Base-by-base conservation (phyloP, 2,797 vertebrate species). In the Mormyrus proboscirostris region DNA sequence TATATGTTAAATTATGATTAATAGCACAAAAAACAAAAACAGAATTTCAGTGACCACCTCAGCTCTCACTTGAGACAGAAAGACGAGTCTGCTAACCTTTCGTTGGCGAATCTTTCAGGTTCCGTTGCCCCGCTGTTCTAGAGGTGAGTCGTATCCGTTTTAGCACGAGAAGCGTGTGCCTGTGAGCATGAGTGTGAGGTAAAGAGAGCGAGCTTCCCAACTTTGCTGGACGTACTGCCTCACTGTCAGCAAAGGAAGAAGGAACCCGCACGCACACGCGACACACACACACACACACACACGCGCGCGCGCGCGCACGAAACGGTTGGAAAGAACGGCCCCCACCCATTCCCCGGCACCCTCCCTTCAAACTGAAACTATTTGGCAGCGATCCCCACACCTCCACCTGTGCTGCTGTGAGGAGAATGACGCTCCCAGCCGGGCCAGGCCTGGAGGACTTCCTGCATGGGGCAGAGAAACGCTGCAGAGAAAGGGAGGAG, bases 331-430 rank as follows among this genome's bases (percentile, higher is more conserved):
- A 47, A 88, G 86, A 44, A 22, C 19, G 55, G 57, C 57, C 87
- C 87, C 87, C 57, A 44, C 87, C 87, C 57, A 65, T 65, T 69
- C 41, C 41, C 57, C 59, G 44, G 57, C 57, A 88, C 87, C 87
- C 87, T 88, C 87, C 87, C 87, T 88, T 65, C 87, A 65, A 65
- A 49, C 57, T 49, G 87, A 88, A 88, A 65, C 87, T 88, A 88
- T 88, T 88, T 88, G 87, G 87, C 87, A 88, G 87, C 57, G 59
- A 69, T 88, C 87, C 57, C 19, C 57, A 38, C 87, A 88, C 87
- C 57, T 88, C 87, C 87, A 88, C 87, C 87, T 88, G 87, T 69
- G 57, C 87, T 65, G 59, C 87, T 47, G 87, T 57, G 57, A 69
- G 62, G 87, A 44, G 33, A 69, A 49, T 49, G 59, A 25, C 87